phyloP scores from a whole-genome alignment of 2,888 invertebrate species.

The Phymatocera aterrima region DNA sequence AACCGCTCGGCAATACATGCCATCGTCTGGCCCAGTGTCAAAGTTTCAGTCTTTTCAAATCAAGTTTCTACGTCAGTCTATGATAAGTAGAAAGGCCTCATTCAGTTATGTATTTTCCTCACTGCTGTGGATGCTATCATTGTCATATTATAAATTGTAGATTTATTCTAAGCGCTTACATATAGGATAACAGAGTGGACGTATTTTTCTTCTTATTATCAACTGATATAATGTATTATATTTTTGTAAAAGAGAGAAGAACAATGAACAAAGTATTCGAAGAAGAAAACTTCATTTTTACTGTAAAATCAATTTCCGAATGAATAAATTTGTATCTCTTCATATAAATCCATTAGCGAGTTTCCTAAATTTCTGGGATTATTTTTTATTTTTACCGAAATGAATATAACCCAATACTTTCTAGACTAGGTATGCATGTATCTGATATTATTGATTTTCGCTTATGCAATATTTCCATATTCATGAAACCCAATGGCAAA shows the following conservation, averaged over 20 bases:
- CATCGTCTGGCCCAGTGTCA: constrained; percentile 3
- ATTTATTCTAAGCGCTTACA: constrained; percentile 26
- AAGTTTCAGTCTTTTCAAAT: not conserved
- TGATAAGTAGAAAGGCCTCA: not conserved
- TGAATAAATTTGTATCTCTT: constrained; percentile 27
- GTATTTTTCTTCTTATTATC: constrained; percentile 28
- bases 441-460: too few relatives aligned
- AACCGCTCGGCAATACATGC: not conserved
- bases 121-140: not conserved
- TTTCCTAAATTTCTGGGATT: not conserved
- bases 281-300: constrained; percentile 22
- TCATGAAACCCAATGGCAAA: too few relatives aligned
- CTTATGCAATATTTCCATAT: too few relatives aligned
- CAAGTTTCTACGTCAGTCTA: not conserved
- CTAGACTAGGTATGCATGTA: too few relatives aligned
- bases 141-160: constrained; percentile 4
- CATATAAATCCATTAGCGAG: not conserved
- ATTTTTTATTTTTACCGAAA: not conserved
- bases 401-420: too few relatives aligned
- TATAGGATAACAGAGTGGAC: constrained; percentile 31
- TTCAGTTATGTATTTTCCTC: constrained; percentile 20
- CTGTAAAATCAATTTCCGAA: constrained; percentile 2
- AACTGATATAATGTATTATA: constrained; percentile 20
- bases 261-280: constrained; percentile 36
- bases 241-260: constrained; percentile 18